Evolutionary conservation across 2,888 invertebrate species (phyloP), one percentile per base, ranked within the genome.

Genomic region (Pachydiplax longipennis): DNA sequence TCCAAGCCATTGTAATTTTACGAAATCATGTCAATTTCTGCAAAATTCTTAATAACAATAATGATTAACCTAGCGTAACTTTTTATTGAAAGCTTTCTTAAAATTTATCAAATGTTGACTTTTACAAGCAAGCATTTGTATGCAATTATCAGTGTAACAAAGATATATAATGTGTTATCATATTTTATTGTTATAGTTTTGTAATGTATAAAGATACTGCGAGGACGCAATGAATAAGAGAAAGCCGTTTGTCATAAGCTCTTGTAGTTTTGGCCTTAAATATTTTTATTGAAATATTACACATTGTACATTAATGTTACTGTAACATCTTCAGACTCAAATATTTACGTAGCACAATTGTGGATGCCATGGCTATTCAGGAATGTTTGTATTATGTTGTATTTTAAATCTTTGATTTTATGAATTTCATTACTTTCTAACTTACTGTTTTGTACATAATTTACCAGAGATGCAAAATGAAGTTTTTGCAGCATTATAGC

Each of bases 171-270:
- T 87, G 61, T 65, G 48, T 61, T 87, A 87, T 87, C 37, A 61
- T 61, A 87, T 87, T 87, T 87, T 87, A 87, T 87, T 87, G 87
- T 87, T 87, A 87, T 87, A 87, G 58, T 87, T 87, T 61, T 87
- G 61, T 73, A 37, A 65, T 61, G 22, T 83, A 44, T 58, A 53
- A 87, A n/a, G 61, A 87, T 35, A 61, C 61, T 61, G 37, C 22
- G 22, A 61, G 61, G 40, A 61, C 53, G n/a, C 61, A 12, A 31
- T 73, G 31, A 61, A 87, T 22, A 65, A 87, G 87, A n/a, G 61
- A 87, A 87, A 61, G 87, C 61, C 37, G 53, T 61, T 87, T 87
- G 37, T 61, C 65, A 87, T 22, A n/a, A 61, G 61, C 87, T 87
- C 83, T 61, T 61, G 87, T 61, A 87, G 61, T 87, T 87, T 87